These are phyloP conservation scores for Ellobium chinense DNA, from an alignment of 2,888 invertebrate genomes.

Conservation along the genomic window DNA sequence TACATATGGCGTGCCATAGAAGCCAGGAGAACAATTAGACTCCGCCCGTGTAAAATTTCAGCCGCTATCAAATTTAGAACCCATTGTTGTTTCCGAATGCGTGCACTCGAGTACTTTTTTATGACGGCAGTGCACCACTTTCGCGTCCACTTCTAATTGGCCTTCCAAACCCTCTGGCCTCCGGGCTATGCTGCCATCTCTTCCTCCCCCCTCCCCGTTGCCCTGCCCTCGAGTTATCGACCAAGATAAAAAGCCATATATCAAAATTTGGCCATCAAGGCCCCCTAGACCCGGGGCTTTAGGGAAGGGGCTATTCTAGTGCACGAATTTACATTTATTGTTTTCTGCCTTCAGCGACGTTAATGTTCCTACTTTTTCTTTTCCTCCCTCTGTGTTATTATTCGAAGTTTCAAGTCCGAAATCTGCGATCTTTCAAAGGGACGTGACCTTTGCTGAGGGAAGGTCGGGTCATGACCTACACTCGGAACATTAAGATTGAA, in stretches of 20 bases:
- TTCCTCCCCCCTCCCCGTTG: not conserved
- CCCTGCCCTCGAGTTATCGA: constrained; percentile 21
- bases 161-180: constrained; percentile 9
- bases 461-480: not conserved
- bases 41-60: constrained; percentile 22
- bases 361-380: not conserved
- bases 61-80: constrained; percentile 13
- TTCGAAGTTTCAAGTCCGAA: not conserved
- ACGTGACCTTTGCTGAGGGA: not conserved
- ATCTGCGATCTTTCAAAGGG: too few relatives aligned
- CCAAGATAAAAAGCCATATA: constrained; percentile 31
- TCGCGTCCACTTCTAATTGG: constrained; percentile 28
- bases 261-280: constrained; percentile 31
- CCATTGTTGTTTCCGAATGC: not conserved
- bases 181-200: too few relatives aligned
- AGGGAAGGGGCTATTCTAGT: not conserved
- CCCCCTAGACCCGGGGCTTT: not conserved
- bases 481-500: not conserved
- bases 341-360: not conserved
- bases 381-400: not conserved
- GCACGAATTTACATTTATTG: constrained; percentile 24
- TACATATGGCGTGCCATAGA: constrained; percentile 19
- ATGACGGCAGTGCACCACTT: constrained; percentile 4
- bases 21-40: constrained; percentile 17
- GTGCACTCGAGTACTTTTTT: constrained; percentile 7